phyloP scores from a whole-genome alignment of 1,140 invertebrate species.

The Papilio glaucus region DNA sequence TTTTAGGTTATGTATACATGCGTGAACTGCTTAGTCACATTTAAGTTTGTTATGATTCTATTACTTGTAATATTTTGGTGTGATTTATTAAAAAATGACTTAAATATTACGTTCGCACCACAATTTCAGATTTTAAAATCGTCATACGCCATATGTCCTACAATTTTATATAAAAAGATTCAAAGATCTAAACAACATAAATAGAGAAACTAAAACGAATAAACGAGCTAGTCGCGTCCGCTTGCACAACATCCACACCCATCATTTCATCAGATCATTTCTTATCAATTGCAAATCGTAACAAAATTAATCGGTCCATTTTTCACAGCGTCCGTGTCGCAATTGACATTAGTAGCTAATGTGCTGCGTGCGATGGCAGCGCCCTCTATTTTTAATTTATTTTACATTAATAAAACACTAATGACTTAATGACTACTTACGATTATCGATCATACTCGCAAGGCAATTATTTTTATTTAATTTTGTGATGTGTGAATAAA shows the following conservation, averaged over 20 bases:
- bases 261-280: conserved; percentile 15
- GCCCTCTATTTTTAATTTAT: conserved; percentile 7
- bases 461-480: background rate
- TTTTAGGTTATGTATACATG: background rate
- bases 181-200: background rate
- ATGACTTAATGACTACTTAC: conserved; percentile 1
- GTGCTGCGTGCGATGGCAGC: conserved; percentile 6
- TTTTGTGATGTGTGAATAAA: background rate
- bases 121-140: too few species aligned
- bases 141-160: too few species aligned
- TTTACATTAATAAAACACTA: background rate
- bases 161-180: too few species aligned
- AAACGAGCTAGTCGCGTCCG: background rate
- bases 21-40: background rate
- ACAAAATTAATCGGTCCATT: conserved; percentile 13
- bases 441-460: background rate
- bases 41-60: conserved; percentile 1
- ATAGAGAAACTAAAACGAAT: background rate
- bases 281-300: conserved; percentile 13
- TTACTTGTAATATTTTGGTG: background rate
- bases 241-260: conserved; percentile 4
- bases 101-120: background rate
- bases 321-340: background rate
- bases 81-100: background rate
- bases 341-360: conserved; percentile 15